Base-by-base conservation (phyloP, 2,113 vertebrate species). In the Corythaixoides concolor region DNA sequence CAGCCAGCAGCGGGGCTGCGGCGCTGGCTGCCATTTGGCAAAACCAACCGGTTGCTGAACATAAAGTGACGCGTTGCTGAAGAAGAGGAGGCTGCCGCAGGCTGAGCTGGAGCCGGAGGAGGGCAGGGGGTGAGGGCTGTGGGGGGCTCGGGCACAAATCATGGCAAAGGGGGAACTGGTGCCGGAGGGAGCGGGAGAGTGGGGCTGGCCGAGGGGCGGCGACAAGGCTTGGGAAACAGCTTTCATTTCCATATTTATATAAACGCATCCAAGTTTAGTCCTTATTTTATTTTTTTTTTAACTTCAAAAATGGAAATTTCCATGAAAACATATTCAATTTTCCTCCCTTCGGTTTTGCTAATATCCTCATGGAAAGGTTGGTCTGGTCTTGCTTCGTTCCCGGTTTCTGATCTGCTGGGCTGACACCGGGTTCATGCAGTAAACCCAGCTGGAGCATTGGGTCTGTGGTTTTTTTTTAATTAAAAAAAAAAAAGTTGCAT, bases 161-260 rank as follows among this genome's bases (percentile, higher is more conserved):
- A 9, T 2, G 2, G 35, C 21, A 64, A 63, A 90, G 22, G 39
- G 37, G 60, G 15, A 27, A 24, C 27, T 3, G 2, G 13, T 56
- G 76, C 32, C 3, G 21, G 52, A 50, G 50, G 23, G 19, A 76
- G 69, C 8, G 8, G 75, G 73, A 85, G 69, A 79, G 53, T 7
- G 8, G 62, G 52, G 66, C 53, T 88, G 72, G 67, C 72, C 2
- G 0, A 62, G 87, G 79, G 41, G 89, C 3, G 41, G 52, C 5
- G 20, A 86, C 76, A 94, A 82, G 47, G 56, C 47, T 91, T 0
- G 4, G 62, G 50, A 74, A 89, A 59, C 1, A 0, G 50, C 56
- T 95, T 96, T 94, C 58, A 91, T 97, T 96, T 95, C 74, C 93
- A 93, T 96, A 94, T 95, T 96, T 96, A 96, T 89, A 91, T 97